Evolutionary conservation across 2,797 vertebrate genomes (phyloP), one percentile per base, ranked within the genome.

Genomic region (Amblyraja radiata): DNA sequence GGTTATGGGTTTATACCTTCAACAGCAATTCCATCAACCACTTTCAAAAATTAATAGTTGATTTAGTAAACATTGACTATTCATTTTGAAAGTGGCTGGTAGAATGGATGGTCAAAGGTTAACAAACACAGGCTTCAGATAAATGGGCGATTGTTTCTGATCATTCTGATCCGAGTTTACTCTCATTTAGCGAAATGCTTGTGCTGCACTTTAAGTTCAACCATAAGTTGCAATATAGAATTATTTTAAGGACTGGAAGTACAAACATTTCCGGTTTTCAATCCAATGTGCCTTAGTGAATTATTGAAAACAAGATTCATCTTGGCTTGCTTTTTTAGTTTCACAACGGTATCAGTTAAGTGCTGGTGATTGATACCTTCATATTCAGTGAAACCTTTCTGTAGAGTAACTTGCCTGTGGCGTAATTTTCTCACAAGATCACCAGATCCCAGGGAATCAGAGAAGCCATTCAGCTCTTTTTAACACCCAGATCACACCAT

Each of bases 121-220:
- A 21, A 36, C 36, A 36, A 71, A 90, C 65, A 39, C 32, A 90
- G n/a, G 68, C 8, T 10, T 7, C 36, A 36, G 65, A 39, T 65
- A 90, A 71, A 28, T 58, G 3, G 21, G 2, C 4, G 54, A 23
- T 54, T 84, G 81, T 10, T 25, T 84, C 25, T 54, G 81, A 28
- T 84, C 54, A 84, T 28, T 58, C 46, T 84, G 81, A 84, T 84
- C 36, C 46, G 61, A 84, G 25, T 90, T 90, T 71, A 32, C 36
- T 90, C 39, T 73, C 21, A 36, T 90, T 90, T 84, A 61, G 81
- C 58, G 10, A n/a, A 84, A 84, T 84, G 25, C n/a, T 83, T 61
- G 81, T 84, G 10, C 25, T 84, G 25, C 4, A 61, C 58, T 84
- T 84, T 84, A 84, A 84, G 54, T 84, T 61, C 10, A 61, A 84